These are phyloP conservation scores for Cheilosia vernalis DNA, from an alignment of 2,888 invertebrate genomes.

Conservation along the genomic window DNA sequence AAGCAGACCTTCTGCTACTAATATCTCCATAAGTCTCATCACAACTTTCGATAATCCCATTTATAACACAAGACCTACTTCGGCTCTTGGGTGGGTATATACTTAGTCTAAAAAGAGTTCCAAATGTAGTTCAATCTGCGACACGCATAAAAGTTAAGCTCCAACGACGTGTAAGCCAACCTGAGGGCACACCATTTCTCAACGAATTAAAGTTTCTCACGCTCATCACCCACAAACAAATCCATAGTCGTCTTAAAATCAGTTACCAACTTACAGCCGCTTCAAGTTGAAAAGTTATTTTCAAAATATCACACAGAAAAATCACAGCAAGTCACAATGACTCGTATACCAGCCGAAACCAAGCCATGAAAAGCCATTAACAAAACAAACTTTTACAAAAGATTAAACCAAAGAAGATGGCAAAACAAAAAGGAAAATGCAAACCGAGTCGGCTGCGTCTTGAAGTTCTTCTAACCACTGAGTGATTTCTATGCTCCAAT, in stretches of 20 bases:
- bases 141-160: no score
- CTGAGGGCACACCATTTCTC: neutral
- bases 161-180: no score
- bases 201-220: slow-evolving; percentile 13
- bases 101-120: no score
- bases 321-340: slow-evolving; percentile 12
- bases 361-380: slow-evolving; percentile 14
- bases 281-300: neutral
- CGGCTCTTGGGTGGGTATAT: no score
- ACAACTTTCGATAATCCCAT: no score
- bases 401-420: slow-evolving; percentile 13
- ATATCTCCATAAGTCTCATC: no score
- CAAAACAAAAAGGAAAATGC: slow-evolving; percentile 16
- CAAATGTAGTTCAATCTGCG: no score
- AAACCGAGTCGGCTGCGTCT: slow-evolving; percentile 53
- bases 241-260: neutral
- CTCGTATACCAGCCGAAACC: neutral
- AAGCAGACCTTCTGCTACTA: no score
- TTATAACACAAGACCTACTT: no score
- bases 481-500: slow-evolving; percentile 61
- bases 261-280: slow-evolving; percentile 19
- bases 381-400: slow-evolving; percentile 27
- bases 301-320: slow-evolving; percentile 6
- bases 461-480: slow-evolving; percentile 50
- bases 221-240: slow-evolving; percentile 1